A percentile compares a stretch with the other conserved stretches of the same genome.
Evolutionary conservation across 92 coral and sea anemone species (phyloP).

Genomic region (Blastomussa wellsi): DNA sequence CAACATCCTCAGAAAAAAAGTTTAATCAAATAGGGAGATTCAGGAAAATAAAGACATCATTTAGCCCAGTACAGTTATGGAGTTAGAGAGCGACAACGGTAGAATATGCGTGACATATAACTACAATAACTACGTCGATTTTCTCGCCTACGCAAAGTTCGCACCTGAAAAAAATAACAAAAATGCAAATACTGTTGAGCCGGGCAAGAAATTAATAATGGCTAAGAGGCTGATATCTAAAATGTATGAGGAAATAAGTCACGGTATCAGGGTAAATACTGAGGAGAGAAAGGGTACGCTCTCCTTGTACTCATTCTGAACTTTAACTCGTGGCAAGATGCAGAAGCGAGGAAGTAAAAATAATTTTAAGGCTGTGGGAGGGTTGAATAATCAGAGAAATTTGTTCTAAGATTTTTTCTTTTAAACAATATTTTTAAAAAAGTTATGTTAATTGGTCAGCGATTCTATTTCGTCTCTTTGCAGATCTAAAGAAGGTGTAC

Average conservation of each 20-base stretch:
- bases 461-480: constrained; percentile 3
- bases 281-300: background rate
- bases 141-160: constrained; percentile 49
- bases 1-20: background rate
- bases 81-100: background rate
- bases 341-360: background rate
- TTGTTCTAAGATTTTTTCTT: background rate
- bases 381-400: background rate
- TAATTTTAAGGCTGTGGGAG: background rate
- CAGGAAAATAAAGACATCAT: background rate
- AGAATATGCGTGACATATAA: constrained; percentile 9
- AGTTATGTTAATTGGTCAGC: background rate
- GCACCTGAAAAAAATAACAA: constrained; percentile 6
- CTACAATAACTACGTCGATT: constrained; percentile 5
- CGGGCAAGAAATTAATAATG: constrained; percentile 29
- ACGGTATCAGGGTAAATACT: constrained; percentile 14
- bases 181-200: constrained; percentile 46
- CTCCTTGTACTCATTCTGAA: background rate
- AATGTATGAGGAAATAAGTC: constrained; percentile 16
- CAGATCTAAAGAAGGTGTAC: background rate
- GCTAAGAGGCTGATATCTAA: constrained; percentile 29
- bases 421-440: background rate
- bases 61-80: background rate
- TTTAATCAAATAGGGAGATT: background rate
- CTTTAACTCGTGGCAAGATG: background rate